Base-by-base conservation (phyloP, 2,888 invertebrate genomes). In the Rhamnusium bicolor region DNA sequence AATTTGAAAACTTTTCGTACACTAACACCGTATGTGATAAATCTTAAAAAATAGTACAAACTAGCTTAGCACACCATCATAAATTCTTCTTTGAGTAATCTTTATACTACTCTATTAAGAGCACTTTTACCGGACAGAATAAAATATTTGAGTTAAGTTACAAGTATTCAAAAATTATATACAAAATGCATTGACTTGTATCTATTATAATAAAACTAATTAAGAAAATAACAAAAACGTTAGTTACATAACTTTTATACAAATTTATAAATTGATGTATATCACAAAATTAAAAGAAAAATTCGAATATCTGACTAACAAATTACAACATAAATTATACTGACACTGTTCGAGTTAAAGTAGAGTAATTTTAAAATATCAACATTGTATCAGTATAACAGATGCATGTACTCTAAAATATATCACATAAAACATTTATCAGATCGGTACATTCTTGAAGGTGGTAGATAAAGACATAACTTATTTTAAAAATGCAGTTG, bases 111-210 rank as follows among this genome's bases (percentile, higher is more conserved):
- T 86, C 85, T 86, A 85, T 82, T 87, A 87, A 87, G 87, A 87
- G 87, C 87, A 87, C 87, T 87, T 87, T 83, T 80, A 82, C 82
- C 85, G 86, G 86, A 86, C 86, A 86, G 85, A 85, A 82, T 84
- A 67, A 67, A 67, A 67, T 56, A 67, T 67, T 56, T 67, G 56
- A 67, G 67, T 46, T 21, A 61, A 40, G 46, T 46, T 61, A 61
- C 21, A 40, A 46, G 19, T 46, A 61, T 61, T 46, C 61, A 21
- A 21, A 61, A 46, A 61, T 29, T 61, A 61, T 61, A 46, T 61
- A 46, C 46, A 61, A 46, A 61, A 46, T 18, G 14, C 29, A 32
- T 16, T 10, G 19, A 60, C 40, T 16, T 32, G 18, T 18, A 60
- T 47, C 24, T 49, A 47, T 24, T 54, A 67, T 46, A n/a, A 58